phyloP scores from a whole-genome alignment of 1,140 invertebrate genomes.

The Paramacrobiotus metropolitanus region DNA sequence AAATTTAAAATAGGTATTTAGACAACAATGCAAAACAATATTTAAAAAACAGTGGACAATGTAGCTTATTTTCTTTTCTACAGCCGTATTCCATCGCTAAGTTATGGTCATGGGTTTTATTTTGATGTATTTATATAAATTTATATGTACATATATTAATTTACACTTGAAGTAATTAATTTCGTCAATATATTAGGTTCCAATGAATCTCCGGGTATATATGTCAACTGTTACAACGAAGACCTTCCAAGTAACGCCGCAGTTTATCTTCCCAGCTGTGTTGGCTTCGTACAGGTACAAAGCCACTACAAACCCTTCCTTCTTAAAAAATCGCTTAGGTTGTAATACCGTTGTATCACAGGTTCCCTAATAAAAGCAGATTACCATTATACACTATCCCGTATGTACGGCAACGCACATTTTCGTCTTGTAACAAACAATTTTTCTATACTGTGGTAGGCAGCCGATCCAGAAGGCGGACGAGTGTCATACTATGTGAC shows the following conservation, averaged over 20 bases:
- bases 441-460: background rate
- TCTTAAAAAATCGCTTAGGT: background rate
- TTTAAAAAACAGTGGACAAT: background rate
- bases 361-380: no score
- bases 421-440: no score
- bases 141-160: no score
- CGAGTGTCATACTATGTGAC: background rate
- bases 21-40: no score
- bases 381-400: no score
- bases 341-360: background rate
- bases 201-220: background rate
- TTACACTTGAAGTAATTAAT: no score
- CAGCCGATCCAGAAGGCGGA: background rate
- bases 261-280: background rate
- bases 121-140: no score
- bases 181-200: no score
- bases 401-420: no score
- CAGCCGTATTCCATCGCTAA: background rate
- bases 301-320: background rate
- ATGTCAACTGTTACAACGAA: background rate
- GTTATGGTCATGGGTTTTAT: background rate
- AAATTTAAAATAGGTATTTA: no score
- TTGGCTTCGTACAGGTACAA: background rate
- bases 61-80: background rate
- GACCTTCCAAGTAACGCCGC: background rate